Evolutionary conservation across 2,797 vertebrate species (phyloP).

Genomic region (Oryzias dopingdopingensis): DNA sequence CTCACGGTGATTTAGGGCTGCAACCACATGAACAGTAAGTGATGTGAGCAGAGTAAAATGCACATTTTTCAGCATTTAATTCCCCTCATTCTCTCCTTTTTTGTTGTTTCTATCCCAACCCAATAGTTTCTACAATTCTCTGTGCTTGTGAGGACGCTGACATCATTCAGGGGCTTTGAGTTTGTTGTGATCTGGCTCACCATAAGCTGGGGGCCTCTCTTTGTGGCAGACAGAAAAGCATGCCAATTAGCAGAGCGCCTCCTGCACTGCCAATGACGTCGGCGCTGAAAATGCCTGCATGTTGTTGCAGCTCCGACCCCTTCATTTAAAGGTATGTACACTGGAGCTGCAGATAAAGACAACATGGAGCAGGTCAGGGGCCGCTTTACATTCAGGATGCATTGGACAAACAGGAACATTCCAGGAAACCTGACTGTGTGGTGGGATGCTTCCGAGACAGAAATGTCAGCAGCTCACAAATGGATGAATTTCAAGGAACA

Average conservation of each 20-base stretch:
- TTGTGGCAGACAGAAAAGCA: conserved; percentile 57
- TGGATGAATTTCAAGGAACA: conserved; percentile 15
- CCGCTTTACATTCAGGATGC: conserved; percentile 34
- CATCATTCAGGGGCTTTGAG: conserved; percentile 64
- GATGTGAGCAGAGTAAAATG: conserved; percentile 31
- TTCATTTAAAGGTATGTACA: conserved; percentile 25
- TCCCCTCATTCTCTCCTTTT: conserved; percentile 4
- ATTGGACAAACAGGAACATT: conserved; percentile 19
- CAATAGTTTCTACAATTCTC: conserved; percentile 47
- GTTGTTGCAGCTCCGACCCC: conserved; percentile 32
- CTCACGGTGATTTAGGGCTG: conserved; percentile 34
- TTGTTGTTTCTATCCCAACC: conserved; percentile 29
- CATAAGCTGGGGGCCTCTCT: conserved; percentile 63
- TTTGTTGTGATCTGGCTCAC: conserved; percentile 67
- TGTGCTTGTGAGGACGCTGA: conserved; percentile 52
- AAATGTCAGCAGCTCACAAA: conserved; percentile 7
- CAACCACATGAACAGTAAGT: conserved; percentile 43
- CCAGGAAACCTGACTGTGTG: conserved; percentile 19
- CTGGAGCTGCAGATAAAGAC: neutral
- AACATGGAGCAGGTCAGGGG: conserved; percentile 20
- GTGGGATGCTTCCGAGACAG: conserved; percentile 4
- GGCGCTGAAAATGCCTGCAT: conserved; percentile 30
- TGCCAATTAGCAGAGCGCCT: conserved; percentile 64
- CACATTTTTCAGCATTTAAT: conserved; percentile 31
- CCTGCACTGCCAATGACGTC: conserved; percentile 44